These are phyloP conservation scores for Nephotettix cincticeps DNA, from an alignment of 1,140 invertebrate species.

Conservation along the genomic window DNA sequence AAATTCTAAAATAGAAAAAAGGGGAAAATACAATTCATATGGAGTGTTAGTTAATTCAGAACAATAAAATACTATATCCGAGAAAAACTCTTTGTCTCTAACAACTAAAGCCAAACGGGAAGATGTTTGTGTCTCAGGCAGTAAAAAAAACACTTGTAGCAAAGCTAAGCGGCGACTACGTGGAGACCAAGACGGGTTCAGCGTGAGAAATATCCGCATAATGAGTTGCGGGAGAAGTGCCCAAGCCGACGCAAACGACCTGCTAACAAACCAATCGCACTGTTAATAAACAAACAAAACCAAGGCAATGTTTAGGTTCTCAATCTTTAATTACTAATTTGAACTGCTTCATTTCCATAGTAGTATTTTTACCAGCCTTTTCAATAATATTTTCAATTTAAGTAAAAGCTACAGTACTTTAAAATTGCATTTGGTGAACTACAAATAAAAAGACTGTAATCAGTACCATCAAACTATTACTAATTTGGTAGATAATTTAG, in stretches of 20 bases:
- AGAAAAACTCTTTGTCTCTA: neutral
- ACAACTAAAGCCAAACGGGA: neutral
- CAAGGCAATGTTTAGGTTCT: slow-evolving; percentile 21
- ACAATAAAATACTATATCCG: neutral
- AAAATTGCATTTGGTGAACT: neutral
- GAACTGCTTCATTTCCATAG: neutral
- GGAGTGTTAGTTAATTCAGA: neutral
- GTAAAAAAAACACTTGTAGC: slow-evolving; percentile 3
- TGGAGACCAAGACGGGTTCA: neutral
- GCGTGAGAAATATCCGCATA: slow-evolving; percentile 35
- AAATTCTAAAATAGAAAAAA: neutral
- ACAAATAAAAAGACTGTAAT: neutral
- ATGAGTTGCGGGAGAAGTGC: slow-evolving; percentile 39
- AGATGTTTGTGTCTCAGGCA: neutral
- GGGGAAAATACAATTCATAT: neutral
- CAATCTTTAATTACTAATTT: neutral
- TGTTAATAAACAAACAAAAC: slow-evolving; percentile 17
- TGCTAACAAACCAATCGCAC: slow-evolving; percentile 22
- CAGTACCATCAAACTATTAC: too few relatives aligned
- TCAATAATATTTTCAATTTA: neutral
- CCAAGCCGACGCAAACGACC: slow-evolving; percentile 39
- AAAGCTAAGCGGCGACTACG: slow-evolving; percentile 5
- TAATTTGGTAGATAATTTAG: too few relatives aligned
- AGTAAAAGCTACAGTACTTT: neutral
- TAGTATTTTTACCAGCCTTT: neutral